Evolutionary conservation across 2,888 invertebrate species (phyloP).

Genomic region (Parnassius apollo): DNA sequence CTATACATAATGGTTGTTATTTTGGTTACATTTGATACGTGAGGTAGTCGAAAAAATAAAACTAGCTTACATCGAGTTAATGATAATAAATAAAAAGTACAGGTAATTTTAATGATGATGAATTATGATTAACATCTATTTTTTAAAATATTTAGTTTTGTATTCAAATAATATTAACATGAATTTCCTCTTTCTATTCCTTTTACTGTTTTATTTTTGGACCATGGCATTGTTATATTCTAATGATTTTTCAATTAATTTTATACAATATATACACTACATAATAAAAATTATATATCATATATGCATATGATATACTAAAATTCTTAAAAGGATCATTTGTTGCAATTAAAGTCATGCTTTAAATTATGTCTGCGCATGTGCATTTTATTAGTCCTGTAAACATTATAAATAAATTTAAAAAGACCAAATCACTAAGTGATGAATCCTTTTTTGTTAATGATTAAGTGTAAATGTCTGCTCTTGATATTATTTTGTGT

Average conservation of each 20-base stretch:
- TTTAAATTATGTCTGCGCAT: constrained; percentile 60
- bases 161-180: constrained; percentile 64
- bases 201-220: constrained; percentile 37
- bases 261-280: not conserved
- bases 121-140: constrained; percentile 67
- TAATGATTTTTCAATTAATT: constrained; percentile 21
- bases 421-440: constrained; percentile 78
- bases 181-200: constrained; percentile 52
- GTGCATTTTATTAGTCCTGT: constrained; percentile 66
- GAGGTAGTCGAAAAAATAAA: constrained; percentile 55
- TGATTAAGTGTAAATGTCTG: constrained; percentile 65
- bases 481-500: constrained; percentile 78
- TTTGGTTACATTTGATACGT: constrained; percentile 71
- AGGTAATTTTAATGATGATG: constrained; percentile 68
- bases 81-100: constrained; percentile 73
- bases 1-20: constrained; percentile 38
- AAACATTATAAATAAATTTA: constrained; percentile 44
- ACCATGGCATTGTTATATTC: constrained; percentile 27
- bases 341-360: constrained; percentile 46
- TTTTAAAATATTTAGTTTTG: constrained; percentile 63
- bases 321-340: constrained; percentile 33
- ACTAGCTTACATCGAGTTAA: constrained; percentile 71
- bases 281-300: too few relatives aligned
- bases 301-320: not conserved
- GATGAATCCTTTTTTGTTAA: constrained; percentile 63